Percentiles rank a stretch among this genome's conserved stretches.
Evolutionary conservation across 2,113 vertebrate genomes (phyloP).

Genomic region (Campylorhamphus procurvoides): DNA sequence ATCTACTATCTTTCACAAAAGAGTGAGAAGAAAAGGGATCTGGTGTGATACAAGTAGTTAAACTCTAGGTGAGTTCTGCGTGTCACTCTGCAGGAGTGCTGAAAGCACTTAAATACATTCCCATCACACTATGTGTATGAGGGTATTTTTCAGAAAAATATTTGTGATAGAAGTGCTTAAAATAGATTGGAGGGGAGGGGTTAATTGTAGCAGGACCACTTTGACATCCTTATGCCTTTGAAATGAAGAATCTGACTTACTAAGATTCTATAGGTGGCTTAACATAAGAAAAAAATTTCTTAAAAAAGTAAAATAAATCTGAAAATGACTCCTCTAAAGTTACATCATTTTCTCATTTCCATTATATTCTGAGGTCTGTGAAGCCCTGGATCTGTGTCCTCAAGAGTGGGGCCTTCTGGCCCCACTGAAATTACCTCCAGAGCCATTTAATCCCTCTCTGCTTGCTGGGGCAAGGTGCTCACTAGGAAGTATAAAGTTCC

Average conservation of each 20-base stretch:
- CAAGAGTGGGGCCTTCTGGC: background rate
- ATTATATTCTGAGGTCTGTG: background rate
- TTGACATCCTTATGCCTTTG: background rate
- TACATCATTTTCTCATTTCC: background rate
- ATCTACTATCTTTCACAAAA: background rate
- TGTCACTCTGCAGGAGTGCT: conserved; percentile 22
- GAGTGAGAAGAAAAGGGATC: background rate
- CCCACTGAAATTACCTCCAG: background rate
- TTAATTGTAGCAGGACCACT: background rate
- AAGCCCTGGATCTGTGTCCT: background rate
- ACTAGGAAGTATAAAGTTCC: background rate
- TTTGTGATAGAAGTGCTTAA: background rate
- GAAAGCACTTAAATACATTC: background rate
- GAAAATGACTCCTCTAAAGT: background rate
- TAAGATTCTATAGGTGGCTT: background rate
- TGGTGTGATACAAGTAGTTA: background rate
- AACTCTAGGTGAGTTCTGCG: background rate
- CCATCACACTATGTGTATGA: background rate
- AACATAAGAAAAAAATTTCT: background rate
- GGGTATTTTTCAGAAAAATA: conserved; percentile 27
- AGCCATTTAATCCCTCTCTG: background rate
- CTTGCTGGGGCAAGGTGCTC: background rate
- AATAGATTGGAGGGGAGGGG: background rate
- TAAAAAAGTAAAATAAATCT: background rate
- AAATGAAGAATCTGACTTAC: background rate